A percentile compares a stretch with the other conserved stretches of the same genome.
phyloP scores from a whole-genome alignment of 2,888 invertebrate species.

The Lasius platythorax region DNA sequence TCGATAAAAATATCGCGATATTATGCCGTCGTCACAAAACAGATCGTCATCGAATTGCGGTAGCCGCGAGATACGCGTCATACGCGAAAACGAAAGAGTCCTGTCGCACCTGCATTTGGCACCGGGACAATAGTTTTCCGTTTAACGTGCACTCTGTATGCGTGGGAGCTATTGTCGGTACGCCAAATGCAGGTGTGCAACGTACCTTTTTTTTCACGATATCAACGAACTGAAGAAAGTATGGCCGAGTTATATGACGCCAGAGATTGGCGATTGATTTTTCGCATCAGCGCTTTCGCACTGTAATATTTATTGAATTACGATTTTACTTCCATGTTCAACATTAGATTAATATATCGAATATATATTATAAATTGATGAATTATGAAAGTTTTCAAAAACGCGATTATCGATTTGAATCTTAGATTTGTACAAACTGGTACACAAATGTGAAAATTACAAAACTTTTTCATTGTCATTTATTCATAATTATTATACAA shows the following conservation, averaged over 20 bases:
- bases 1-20: background rate
- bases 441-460: background rate
- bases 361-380: background rate
- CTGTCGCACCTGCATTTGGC: constrained; percentile 55
- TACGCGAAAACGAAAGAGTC: constrained; percentile 12
- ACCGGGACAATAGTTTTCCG: constrained; percentile 44
- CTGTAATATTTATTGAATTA: background rate
- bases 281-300: background rate
- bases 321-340: background rate
- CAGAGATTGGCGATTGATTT: background rate
- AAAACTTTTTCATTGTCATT: background rate
- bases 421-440: background rate
- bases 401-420: too few relatives aligned
- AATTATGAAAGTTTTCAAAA: background rate
- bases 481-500: background rate
- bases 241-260: constrained; percentile 29
- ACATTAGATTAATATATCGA: background rate
- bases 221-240: constrained; percentile 17
- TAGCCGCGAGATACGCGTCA: constrained; percentile 16
- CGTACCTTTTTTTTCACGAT: constrained; percentile 6
- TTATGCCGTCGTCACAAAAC: background rate
- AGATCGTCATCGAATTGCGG: background rate
- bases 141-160: constrained; percentile 1
- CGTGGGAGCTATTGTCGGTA: constrained; percentile 47
- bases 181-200: constrained; percentile 50